Conservation (phyloP, 2,888 invertebrate species). For the Creontiades dilutus region DNA sequence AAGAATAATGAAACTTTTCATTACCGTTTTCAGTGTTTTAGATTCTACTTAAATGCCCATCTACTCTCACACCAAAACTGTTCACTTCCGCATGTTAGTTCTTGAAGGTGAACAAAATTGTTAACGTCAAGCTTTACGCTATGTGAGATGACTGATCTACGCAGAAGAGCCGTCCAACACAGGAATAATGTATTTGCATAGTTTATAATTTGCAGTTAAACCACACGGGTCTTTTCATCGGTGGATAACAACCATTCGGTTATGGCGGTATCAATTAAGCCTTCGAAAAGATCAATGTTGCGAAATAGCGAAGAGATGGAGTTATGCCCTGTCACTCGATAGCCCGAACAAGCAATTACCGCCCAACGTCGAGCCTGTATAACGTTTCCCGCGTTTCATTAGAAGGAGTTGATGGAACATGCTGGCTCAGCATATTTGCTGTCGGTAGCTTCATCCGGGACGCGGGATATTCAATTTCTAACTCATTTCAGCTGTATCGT, state of each 20-base stretch:
- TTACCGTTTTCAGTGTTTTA: too few relatives aligned
- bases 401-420: constrained; percentile 24
- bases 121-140: too few relatives aligned
- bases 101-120: too few relatives aligned
- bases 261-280: constrained; percentile 14
- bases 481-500: not conserved
- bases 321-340: constrained; percentile 17
- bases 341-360: constrained; percentile 38
- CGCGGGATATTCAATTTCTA: not conserved
- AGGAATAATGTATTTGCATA: too few relatives aligned
- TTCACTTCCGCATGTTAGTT: too few relatives aligned
- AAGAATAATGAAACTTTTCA: too few relatives aligned
- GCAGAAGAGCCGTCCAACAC: too few relatives aligned
- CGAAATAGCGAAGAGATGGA: not conserved
- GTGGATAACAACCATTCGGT: not conserved
- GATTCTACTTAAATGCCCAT: too few relatives aligned
- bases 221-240: not conserved
- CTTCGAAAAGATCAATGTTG: not conserved
- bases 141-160: too few relatives aligned
- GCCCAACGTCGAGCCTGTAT: constrained; percentile 1
- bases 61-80: too few relatives aligned
- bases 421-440: constrained; percentile 2
- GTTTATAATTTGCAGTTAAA: too few relatives aligned
- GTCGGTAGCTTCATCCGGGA: not conserved
- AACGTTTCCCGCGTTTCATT: constrained; percentile 19